Base-by-base conservation (phyloP, 2,888 invertebrate genomes). In the Dicycla oo region DNA sequence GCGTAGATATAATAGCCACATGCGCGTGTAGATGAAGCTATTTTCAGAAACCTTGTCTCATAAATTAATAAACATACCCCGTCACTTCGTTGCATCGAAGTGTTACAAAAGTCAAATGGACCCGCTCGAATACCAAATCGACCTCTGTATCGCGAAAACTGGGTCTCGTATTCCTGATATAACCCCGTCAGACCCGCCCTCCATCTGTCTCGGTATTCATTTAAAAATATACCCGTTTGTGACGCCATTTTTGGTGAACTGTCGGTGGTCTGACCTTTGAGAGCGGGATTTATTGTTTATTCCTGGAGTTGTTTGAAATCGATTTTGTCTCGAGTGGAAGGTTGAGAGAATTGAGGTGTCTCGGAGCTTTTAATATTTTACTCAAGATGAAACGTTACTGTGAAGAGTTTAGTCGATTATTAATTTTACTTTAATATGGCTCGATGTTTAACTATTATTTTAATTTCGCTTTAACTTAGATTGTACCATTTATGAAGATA, bases 261-360 rank as follows among this genome's bases (percentile, higher is more conserved):
- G 78, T 82, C 81, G 56, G 78, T 66, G 66, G 67, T 20, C 56
- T 86, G 85, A 87, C 87, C 86, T 88, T 85, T 88, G 54, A 61
- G 70, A 80, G 67, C 61, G 66, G 69, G 75, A 74, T 82, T 82
- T 75, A 82, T 82, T 85, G 80, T 82, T 81, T 86, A 87, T 87
- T 87, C 86, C 79, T 73, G 80, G 79, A 75, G 71, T 61, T 63
- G 60, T 79, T 73, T 70, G 51, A 73, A 70, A 83, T 86, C 81
- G 84, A 84, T 86, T 74, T 69, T 58, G 64, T 83, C 75, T 79
- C 73, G 70, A 68, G 61, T 75, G 72, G 70, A 79, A 84, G 79
- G 81, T 75, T 75, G 71, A 30, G 51, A 61, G 65, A 75, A 72
- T 77, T 69, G 63, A 61, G 58, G 57, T 61, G 60, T 73, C 69